Base-by-base conservation (phyloP, 1,140 invertebrate genomes). In the Drosophila yakuba region DNA sequence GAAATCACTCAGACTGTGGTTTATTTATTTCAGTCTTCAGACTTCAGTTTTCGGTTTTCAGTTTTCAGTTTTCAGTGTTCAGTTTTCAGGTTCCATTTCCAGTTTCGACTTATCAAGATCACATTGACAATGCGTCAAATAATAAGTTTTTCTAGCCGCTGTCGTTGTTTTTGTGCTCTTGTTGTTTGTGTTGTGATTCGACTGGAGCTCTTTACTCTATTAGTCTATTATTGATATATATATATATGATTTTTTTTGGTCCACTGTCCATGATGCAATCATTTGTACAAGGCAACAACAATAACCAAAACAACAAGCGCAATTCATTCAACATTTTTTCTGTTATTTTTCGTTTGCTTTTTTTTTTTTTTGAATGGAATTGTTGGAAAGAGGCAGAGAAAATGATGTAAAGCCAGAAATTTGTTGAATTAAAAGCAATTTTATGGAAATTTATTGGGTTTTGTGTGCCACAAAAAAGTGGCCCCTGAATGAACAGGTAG, bases 101-200 rank as follows among this genome's bases (percentile, higher is more conserved):
- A 72, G 68, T 72, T 72, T 72, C 76, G 52, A 80, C 67, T 84
- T 89, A 89, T 89, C 85, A 90, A 88, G 84, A 89, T 89, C 84
- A 85, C 77, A 78, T 90, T 89, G 84, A 89, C 84, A 89, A 89
- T 89, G 85, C 84, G 85, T 89, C 84, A 89, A 84, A 89, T 88
- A 86, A 86, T 89, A 83, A 80, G 59, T 58, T 78, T 77, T 69
- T 54, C 51, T 73, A 41, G 44, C 59, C 43, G 11, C 67, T 20
- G 44, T 48, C 17, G 28, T 45, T 69, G 15, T 45, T 57, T 35
- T 39, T 14, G 1, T 10, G 7, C 3, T 12, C 10, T 69, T 57
- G 25, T 52, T 64, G 28, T 43, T 51, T 25, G 25, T 60, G 54
- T 57, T 14, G 25, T 38, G 39, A 36, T 38, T 62, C 57, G 54